Evolutionary conservation across 2,113 vertebrate species (phyloP), one percentile per base, ranked within the genome.

Genomic region (Calidris pugnax): DNA sequence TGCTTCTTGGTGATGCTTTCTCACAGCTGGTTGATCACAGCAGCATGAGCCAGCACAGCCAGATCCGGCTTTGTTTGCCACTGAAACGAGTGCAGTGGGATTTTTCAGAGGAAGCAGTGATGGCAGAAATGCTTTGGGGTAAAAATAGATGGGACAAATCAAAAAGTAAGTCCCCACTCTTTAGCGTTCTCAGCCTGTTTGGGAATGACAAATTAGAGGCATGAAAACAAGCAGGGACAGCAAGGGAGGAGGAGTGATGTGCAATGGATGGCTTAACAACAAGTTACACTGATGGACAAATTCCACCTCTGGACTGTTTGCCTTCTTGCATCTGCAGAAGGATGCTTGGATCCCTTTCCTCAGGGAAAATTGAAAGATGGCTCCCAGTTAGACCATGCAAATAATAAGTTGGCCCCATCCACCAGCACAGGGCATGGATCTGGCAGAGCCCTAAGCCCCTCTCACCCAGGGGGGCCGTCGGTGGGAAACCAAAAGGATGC

Each of bases 281-380:
- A 37, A 67, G 75, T 85, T 79, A 59, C 50, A 93, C 12, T 67
- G 92, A 96, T 51, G 82, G 94, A 94, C n/a, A 56, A 92, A 97
- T 73, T 89, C 43, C 60, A 63, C 86, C 47, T 33, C 78, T 81
- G 88, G 9, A 73, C 19, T 2, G 24, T 74, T 88, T 89, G 87
- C 41, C 55, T 51, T 55, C 88, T 39, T 26, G 53, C 5, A 19
- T 56, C 71, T 30, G 71, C 72, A 95, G 79, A 74, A 94, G 85
- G 78, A 90, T 41, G 60, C 76, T 86, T 95, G 87, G 50, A 86
- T n/a, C 72, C 83, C 47, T 47, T 47, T 33, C 90, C 95, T 97
- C 97, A 98, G 82, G 83, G 78, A 33, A 77, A 45, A 19, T 87
- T 97, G 97, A 97, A 87, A 85, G 96, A 97, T 95, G 51, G 87